Evolutionary conservation across 2,113 vertebrate species (phyloP), one percentile per base, ranked within the genome.

Genomic region (Protobothrops mucrosquamatus): DNA sequence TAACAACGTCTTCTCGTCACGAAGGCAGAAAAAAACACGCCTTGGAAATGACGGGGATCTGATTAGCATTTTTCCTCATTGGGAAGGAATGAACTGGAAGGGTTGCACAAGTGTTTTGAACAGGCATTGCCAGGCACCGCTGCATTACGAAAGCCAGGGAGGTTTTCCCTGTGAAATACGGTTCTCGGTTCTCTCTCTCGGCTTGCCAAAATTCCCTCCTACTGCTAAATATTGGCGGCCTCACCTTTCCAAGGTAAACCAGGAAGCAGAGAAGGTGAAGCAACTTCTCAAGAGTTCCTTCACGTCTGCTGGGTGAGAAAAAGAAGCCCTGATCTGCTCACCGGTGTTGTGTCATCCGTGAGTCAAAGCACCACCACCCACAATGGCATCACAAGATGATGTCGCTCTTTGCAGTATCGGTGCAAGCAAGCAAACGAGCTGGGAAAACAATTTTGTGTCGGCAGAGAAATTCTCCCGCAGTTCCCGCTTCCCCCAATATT

Each of bases 211-310:
- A 92, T 74, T 26, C 8, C 24, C 43, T 86, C 87, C 51, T 74
- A 88, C 7, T 2, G 89, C 91, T 54, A 74, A 91, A n/a, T 9
- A 89, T 20, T 7, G 81, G 90, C 88, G 14, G 18, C 0, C 9
- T 20, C 87, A 85, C 59, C 90, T 26, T 57, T 43, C 2, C 48
- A 11, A 48, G 86, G 14, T 51, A n/a, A 86, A 56, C 1, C 34
- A 43, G 81, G 93, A 94, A 94, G 74, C 7, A 26, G n/a, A 93
- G 74, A 51, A 10, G 23, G 39, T 92, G 57, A 89, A n/a, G 87
- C 64, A 85, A 89, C 11, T 11, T 10, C 55, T 14, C 64, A 10
- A 8, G 43, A 91, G 20, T 85, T 52, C 69, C 29, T 51, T 24
- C 88, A 6, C 9, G 18, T 91, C 34, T n/a, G 46, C 24, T 39